Base-by-base conservation (phyloP, 1,140 invertebrate species). In the Drosophila jambulina region DNA sequence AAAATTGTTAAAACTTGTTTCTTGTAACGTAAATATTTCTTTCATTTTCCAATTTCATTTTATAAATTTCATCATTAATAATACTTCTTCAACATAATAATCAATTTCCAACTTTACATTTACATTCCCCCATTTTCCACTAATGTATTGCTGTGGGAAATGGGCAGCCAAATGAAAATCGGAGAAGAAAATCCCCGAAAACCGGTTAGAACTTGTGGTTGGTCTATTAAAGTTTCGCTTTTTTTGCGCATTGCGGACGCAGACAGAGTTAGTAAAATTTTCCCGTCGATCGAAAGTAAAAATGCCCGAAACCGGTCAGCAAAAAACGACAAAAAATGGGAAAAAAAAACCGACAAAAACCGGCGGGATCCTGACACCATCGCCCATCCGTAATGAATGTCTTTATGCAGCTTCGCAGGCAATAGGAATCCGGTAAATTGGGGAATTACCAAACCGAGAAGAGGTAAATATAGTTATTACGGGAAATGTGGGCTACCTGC, bases 211-310 rank as follows among this genome's bases (percentile, higher is more conserved):
- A 90, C 78, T 64, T 40, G 59, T 34, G 54, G 54, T 49, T 64
- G 69, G 65, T 71, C 67, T 74, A 64, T 86, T 64, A 57, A 84
- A 88, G 80, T 88, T 88, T 88, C 85, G 84, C 78, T 88, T 79
- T 79, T 79, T 59, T 78, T 80, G 36, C 53, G n/a, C 48, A 38
- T 23, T 29, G 68, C 67, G 79, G 72, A 72, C 32, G 40, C 62
- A 75, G 71, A 74, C 54, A 48, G 29, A 45, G 68, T 49, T 45
- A 27, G 71, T 61, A 32, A 60, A 70, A 86, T 86, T 82, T 86
- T 80, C 84, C 61, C 53, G 75, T 84, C 71, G 70, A 65, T 90
- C 69, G 84, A 88, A 88, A 88, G 84, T 88, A 88, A 88, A 87
- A 87, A 78, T 84, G 63, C 29, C 77, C 67, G 54, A 83, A 82